These are phyloP conservation scores for Sclerurus mexicanus DNA, from an alignment of 2,113 vertebrate species.

Conservation along the genomic window DNA sequence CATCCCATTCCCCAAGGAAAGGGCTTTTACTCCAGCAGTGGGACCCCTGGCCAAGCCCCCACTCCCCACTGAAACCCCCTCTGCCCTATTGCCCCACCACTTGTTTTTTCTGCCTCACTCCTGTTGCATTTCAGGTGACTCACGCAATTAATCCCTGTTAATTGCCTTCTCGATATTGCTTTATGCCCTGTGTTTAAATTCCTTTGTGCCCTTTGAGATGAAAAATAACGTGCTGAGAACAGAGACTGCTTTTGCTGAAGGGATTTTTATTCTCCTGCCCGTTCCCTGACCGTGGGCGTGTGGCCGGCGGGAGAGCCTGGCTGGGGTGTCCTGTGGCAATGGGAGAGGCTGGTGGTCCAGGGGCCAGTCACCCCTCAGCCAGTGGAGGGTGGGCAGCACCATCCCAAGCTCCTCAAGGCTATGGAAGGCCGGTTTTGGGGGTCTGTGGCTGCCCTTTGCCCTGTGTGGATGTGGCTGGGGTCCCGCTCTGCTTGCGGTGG, in stretches of 20 bases:
- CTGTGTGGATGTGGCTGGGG: fast-evolving
- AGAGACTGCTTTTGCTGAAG: background rate
- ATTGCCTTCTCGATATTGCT: conserved; percentile 32
- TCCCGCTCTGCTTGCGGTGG: fast-evolving
- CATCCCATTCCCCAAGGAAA: fast-evolving
- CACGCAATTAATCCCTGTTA: conserved; percentile 53
- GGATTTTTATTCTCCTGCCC: background rate
- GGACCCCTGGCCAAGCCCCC: fast-evolving
- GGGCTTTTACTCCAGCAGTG: background rate
- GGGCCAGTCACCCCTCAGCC: background rate
- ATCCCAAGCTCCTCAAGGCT: fast-evolving
- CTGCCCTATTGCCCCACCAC: background rate
- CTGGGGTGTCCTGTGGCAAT: fast-evolving
- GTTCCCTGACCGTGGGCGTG: background rate
- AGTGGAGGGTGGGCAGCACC: background rate
- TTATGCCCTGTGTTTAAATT: conserved; percentile 37
- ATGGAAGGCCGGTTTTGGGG: fast-evolving
- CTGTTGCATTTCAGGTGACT: conserved; percentile 45
- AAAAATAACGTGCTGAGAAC: background rate
- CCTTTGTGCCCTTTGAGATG: conserved; percentile 49
- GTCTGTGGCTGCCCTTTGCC: background rate
- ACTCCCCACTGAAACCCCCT: background rate
- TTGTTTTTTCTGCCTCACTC: background rate
- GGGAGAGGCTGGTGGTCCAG: background rate
- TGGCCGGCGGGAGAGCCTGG: background rate